phyloP scores from a whole-genome alignment of 2,113 vertebrate species.

The Dicerorhinus sumatrensis region DNA sequence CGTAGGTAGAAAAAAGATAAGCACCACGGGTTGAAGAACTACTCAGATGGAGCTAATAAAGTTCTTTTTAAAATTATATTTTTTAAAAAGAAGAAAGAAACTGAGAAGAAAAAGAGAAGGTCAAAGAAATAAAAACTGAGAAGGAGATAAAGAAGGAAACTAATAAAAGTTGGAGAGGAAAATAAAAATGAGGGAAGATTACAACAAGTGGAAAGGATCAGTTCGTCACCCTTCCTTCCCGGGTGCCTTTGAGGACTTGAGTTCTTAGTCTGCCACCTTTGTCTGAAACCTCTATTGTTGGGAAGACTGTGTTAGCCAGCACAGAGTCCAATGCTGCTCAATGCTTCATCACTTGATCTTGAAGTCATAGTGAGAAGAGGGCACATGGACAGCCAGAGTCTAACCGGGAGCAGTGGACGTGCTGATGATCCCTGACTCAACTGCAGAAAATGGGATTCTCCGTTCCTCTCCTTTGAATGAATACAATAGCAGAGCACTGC shows the following conservation, averaged over 20 bases:
- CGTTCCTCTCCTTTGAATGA: neutral
- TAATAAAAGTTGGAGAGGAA: neutral
- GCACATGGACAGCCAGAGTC: neutral
- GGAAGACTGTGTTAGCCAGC: neutral
- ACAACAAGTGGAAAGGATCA: neutral
- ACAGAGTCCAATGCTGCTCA: neutral
- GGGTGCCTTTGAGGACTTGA: neutral
- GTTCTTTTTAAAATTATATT: neutral
- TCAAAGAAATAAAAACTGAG: constrained; percentile 7
- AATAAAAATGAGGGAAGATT: constrained; percentile 38
- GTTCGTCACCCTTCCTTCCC: neutral
- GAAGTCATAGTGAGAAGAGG: neutral
- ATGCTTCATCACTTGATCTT: neutral
- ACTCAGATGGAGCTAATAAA: neutral
- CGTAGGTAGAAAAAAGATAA: neutral
- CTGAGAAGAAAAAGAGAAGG: neutral
- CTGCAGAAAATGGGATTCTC: neutral
- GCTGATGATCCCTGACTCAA: neutral
- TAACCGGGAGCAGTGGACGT: neutral
- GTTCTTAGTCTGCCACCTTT: neutral
- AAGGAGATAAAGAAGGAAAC: neutral
- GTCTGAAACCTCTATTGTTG: neutral
- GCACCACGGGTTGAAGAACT: neutral
- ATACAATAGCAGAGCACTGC: neutral
- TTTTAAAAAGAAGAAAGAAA: neutral